Base-by-base conservation (phyloP, 2,888 invertebrate species). In the Campaea margaritaria region DNA sequence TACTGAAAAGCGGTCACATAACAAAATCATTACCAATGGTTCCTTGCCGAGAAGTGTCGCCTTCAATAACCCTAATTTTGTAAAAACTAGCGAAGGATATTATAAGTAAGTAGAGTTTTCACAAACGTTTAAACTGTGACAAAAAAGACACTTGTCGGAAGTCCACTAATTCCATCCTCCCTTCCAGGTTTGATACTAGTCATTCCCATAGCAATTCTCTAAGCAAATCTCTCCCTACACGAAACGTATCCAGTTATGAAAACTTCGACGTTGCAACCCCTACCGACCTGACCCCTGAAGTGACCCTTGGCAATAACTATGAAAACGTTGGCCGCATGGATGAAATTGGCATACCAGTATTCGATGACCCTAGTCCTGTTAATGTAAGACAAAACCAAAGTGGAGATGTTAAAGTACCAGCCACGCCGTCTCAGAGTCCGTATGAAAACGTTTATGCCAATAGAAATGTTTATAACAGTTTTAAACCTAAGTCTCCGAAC, bases 1-100 rank as follows among this genome's bases (percentile, higher is more conserved):
- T 0, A 90, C 93, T 0, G 93, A 93, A 70, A 93, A 93, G 67
- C 75, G 92, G 47, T 79, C 92, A 0, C 93, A 93, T 72, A 94
- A 94, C 74, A 94, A 94, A 72, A 98, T 98, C 58, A 98, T 97
- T 81, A 98, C 98, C 0, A 98, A 98, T 78, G 98, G 98, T 0
- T 97, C 97, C 0, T 85, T 98, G 44, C 97, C 98, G 0, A 89
- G 96, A 15, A 96, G 96, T 50, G 84, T 86, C 0, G 86, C 86
- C 0, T 70, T 87, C 55, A 91, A 85, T 76, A 91, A 89, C 59
- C 93, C 92, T 0, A 93, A 93, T 72, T 89, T 93, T 52, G 85
- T 93, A 8, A 91, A 93, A 59, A 91, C 92, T 55, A 92, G 87
- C 73, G 93, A 93, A 9, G 93, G 93, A 8, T 93, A 88, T 74